Percentiles rank a stretch among this genome's conserved stretches.
Conservation (phyloP, 64 coral and sea anemone genomes). For the Pocillopora verrucosa region DNA sequence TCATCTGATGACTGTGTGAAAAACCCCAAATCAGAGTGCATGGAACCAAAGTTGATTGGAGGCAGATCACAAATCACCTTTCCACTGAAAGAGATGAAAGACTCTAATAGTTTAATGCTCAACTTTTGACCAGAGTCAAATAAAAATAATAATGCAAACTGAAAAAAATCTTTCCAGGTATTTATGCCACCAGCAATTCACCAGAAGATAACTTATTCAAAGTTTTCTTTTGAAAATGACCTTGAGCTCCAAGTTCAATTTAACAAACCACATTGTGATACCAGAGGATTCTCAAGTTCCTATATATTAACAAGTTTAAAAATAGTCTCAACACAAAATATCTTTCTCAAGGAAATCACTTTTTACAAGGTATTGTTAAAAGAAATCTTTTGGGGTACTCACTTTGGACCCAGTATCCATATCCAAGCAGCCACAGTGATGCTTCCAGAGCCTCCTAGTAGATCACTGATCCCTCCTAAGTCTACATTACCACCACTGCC, state of each 20-base stretch:
- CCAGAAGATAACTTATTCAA: too few species aligned
- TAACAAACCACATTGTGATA: neutral
- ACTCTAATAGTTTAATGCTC: neutral
- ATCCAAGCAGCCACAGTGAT: constrained; percentile 46
- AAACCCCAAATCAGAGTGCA: neutral
- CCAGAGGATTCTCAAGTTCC: constrained; percentile 45
- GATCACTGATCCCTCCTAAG: neutral
- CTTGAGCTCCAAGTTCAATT: neutral
- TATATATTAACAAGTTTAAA: constrained; percentile 10
- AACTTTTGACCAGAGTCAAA: too few species aligned
- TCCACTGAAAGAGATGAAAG: neutral
- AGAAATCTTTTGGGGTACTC: neutral
- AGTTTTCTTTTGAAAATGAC: too few species aligned
- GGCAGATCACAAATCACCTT: constrained; percentile 3
- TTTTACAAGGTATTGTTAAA: neutral
- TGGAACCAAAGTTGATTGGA: constrained; percentile 1
- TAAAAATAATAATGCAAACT: too few species aligned
- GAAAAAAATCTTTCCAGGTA: too few species aligned
- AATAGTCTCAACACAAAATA: too few species aligned
- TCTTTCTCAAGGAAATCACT: neutral
- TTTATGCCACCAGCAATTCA: neutral
- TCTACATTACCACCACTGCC: constrained; percentile 10
- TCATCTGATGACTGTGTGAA: constrained; percentile 42
- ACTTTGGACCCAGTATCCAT: constrained; percentile 48
- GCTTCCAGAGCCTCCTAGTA: neutral